Percentiles rank a stretch among this genome's conserved stretches.
Evolutionary conservation across 1,140 invertebrate genomes (phyloP).

Genomic region (Triops cancriformis): DNA sequence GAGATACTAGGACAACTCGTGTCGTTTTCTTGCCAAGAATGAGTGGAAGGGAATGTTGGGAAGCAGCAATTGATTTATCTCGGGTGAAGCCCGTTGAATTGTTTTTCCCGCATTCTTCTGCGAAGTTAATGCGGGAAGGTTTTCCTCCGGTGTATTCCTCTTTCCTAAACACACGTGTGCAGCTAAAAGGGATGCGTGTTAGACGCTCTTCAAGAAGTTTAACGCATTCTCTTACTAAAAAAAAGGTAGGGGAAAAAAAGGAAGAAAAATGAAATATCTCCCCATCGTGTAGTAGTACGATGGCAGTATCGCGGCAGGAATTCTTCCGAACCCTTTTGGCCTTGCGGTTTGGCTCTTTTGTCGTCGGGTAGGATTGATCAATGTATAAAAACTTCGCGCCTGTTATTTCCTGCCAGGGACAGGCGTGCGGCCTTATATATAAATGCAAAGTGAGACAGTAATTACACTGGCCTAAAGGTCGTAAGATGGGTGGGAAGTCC

Average conservation of each 20-base stretch:
- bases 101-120: slow-evolving; percentile 9
- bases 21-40: slow-evolving; percentile 5
- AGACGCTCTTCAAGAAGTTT: neutral
- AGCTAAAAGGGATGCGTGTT: neutral
- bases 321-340: neutral
- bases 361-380: neutral
- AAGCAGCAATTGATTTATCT: slow-evolving; percentile 8
- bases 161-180: neutral
- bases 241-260: neutral
- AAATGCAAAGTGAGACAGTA: neutral
- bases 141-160: neutral
- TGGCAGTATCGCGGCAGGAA: neutral
- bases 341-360: slow-evolving; percentile 7
- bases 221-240: neutral
- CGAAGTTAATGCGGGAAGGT: neutral
- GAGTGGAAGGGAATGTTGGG: neutral
- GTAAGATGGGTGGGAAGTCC: neutral
- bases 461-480: neutral
- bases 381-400: neutral
- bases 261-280: neutral
- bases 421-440: neutral
- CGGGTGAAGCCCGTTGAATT: neutral
- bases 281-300: neutral
- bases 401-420: neutral
- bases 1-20: neutral